Percentiles rank a stretch among this genome's conserved stretches.
Conservation (phyloP, 2,888 invertebrate species). For the Alentia gelatinosa region DNA sequence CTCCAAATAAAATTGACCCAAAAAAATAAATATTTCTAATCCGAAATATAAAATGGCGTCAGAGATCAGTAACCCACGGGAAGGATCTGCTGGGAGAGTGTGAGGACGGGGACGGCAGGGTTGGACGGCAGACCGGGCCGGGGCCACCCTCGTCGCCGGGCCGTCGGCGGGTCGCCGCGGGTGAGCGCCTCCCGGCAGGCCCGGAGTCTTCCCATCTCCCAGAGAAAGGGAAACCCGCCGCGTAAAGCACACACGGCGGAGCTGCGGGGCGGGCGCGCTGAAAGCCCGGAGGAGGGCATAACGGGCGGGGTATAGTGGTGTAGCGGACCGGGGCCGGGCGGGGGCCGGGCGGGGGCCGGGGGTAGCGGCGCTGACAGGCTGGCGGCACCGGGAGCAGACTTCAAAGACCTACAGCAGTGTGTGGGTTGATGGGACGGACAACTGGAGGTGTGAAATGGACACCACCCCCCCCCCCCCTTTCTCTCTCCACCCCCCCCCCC, state of each 20-base stretch:
- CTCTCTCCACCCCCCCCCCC: not conserved
- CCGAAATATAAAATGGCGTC: no score
- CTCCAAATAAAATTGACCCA: no score
- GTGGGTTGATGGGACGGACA: not conserved
- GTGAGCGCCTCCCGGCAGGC: not conserved
- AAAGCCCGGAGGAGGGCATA: not conserved
- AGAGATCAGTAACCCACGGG: no score
- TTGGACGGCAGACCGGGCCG: no score
- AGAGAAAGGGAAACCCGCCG: no score
- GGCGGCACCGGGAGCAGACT: not conserved
- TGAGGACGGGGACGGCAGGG: no score
- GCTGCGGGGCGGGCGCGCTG: no score
- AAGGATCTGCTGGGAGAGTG: no score
- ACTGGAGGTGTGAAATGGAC: not conserved
- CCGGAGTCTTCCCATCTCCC: not conserved
- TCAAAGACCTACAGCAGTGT: not conserved
- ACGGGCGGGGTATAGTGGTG: not conserved
- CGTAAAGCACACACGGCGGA: not conserved
- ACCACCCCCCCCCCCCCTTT: not conserved
- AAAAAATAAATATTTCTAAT: no score
- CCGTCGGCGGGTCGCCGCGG: not conserved
- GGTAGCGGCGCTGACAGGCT: not conserved
- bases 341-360: not conserved
- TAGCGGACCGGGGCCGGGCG: not conserved
- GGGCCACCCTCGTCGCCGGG: not conserved